Conservation (phyloP, 2,797 vertebrate genomes). For the Oreochromis grahami region DNA sequence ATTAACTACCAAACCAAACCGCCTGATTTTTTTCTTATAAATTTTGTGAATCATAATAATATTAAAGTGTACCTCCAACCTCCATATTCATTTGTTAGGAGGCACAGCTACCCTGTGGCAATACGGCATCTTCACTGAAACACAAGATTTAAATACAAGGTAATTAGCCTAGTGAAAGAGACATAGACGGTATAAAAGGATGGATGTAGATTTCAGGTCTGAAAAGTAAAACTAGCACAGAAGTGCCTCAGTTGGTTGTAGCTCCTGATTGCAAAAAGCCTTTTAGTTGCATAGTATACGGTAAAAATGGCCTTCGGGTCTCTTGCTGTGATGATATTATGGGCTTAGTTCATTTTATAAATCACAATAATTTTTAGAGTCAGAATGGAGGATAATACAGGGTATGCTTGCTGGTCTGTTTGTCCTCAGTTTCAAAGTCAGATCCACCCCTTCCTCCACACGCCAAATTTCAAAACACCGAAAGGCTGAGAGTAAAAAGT, state of each 20-base stretch:
- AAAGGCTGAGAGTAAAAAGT: neutral
- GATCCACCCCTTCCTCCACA: neutral
- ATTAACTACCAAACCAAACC: neutral
- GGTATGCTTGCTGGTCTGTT: neutral
- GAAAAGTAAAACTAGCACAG: neutral
- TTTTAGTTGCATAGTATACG: neutral
- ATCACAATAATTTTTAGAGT: neutral
- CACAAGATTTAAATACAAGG: neutral
- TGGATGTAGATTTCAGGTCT: neutral
- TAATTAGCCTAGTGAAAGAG: neutral
- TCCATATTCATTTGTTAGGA: neutral
- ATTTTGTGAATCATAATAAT: neutral
- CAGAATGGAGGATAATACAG: neutral
- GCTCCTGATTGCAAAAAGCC: neutral
- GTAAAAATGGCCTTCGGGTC: neutral
- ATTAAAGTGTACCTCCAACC: neutral
- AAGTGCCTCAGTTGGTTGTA: neutral
- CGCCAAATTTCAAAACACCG: neutral
- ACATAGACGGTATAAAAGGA: neutral
- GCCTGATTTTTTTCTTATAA: neutral
- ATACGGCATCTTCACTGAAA: neutral
- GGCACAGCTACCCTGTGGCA: neutral
- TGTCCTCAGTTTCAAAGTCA: neutral
- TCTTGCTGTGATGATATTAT: neutral
- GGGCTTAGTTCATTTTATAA: neutral